Percentiles rank a stretch among this genome's conserved stretches.
These are phyloP conservation scores for Napeogenes sylphis DNA, from an alignment of 2,888 invertebrate species.

Conservation along the genomic window DNA sequence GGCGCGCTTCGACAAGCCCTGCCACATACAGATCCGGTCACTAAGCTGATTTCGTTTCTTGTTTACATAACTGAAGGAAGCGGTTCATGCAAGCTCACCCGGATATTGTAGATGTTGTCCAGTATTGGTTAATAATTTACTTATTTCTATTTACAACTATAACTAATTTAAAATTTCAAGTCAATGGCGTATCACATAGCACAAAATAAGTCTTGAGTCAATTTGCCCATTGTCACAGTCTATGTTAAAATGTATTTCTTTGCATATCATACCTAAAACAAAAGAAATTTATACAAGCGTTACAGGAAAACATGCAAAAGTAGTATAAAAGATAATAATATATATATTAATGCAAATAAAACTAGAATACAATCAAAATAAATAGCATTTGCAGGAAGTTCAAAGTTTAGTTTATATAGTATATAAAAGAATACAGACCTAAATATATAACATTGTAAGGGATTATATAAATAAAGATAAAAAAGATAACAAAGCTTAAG, in stretches of 20 bases:
- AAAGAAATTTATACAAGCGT: slow-evolving; percentile 69
- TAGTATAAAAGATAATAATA: slow-evolving; percentile 31
- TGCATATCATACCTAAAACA: slow-evolving; percentile 73
- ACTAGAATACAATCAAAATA: neutral
- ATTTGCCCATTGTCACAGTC: slow-evolving; percentile 67
- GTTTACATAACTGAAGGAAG: slow-evolving; percentile 35
- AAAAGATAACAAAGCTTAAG: too few species aligned
- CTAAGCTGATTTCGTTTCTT: slow-evolving; percentile 21
- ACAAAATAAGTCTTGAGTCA: slow-evolving; percentile 53
- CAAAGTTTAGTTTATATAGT: neutral
- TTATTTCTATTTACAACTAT: slow-evolving; percentile 50
- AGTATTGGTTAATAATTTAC: slow-evolving; percentile 37
- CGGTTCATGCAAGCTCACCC: slow-evolving; percentile 67
- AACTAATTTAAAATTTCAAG: slow-evolving; percentile 52
- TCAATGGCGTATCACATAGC: slow-evolving; percentile 62
- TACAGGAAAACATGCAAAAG: slow-evolving; percentile 58
- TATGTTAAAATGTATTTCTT: slow-evolving; percentile 69
- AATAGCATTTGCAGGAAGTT: neutral
- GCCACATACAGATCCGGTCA: slow-evolving; percentile 33
- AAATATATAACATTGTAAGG: too few species aligned
- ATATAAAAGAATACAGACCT: too few species aligned
- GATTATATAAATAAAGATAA: too few species aligned
- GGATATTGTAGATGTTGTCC: slow-evolving; percentile 36
- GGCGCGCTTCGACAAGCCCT: slow-evolving; percentile 71
- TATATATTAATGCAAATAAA: neutral